phyloP scores from a whole-genome alignment of 1,140 invertebrate species.

The Tribolium castaneum region DNA sequence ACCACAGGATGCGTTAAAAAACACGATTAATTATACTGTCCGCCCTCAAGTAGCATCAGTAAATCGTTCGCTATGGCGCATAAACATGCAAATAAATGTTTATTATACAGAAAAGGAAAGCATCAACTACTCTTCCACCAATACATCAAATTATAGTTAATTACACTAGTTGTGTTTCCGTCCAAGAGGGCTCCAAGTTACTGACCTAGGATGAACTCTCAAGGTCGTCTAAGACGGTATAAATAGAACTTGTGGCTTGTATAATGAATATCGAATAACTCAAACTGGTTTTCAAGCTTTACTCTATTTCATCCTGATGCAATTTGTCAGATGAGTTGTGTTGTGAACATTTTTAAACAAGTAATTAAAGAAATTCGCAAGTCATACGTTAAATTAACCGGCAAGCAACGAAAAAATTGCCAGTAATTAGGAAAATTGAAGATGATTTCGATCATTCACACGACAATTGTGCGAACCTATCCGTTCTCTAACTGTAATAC shows the following conservation, averaged over 20 bases:
- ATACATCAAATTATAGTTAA: constrained; percentile 20
- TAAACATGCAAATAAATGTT: constrained; percentile 4
- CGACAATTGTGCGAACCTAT: not conserved
- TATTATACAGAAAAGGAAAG: constrained; percentile 6
- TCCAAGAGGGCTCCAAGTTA: constrained; percentile 45
- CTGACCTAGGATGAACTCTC: constrained; percentile 55
- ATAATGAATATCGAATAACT: constrained; percentile 47
- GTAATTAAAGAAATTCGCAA: constrained; percentile 1
- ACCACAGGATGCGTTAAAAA: not conserved
- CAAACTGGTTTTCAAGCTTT: constrained; percentile 52
- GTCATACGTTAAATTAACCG: constrained; percentile 16
- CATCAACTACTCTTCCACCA: not conserved
- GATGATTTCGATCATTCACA: not conserved
- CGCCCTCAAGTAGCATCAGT: not conserved
- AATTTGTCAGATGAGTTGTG: constrained; percentile 43
- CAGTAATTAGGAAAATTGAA: not conserved
- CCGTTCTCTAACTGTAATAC: constrained; percentile 4
- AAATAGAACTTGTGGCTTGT: constrained; percentile 48
- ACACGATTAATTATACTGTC: not conserved
- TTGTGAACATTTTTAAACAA: constrained; percentile 21
- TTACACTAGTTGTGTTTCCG: constrained; percentile 22
- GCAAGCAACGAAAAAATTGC: not conserved
- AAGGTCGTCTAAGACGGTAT: constrained; percentile 54
- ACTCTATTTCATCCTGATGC: constrained; percentile 45
- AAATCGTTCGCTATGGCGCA: not conserved